Evolutionary conservation across 2,888 invertebrate species (phyloP).

Genomic region (Microctonus hyperodae): DNA sequence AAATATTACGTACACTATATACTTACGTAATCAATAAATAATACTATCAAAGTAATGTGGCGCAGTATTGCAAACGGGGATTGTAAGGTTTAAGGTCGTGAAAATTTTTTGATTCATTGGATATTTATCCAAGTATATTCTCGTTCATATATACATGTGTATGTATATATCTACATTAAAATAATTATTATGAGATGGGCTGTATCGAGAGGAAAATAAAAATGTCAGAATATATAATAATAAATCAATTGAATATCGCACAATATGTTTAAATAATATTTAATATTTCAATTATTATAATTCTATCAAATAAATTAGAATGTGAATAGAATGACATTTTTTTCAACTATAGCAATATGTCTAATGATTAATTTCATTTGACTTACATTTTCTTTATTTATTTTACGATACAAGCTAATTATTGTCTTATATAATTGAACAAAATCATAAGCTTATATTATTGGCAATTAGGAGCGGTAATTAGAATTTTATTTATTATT

Average conservation of each 20-base stretch:
- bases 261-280: conserved; percentile 20
- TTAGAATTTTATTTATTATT: not conserved
- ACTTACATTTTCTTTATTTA: not conserved
- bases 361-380: not conserved
- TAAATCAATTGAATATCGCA: not conserved
- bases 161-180: not conserved
- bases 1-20: not conserved
- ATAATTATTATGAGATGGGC: not conserved
- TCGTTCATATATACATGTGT: not conserved
- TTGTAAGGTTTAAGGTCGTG: conserved; percentile 11
- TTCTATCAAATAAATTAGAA: not conserved
- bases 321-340: conserved; percentile 15
- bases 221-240: not conserved
- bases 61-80: conserved; percentile 6
- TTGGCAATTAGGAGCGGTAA: not conserved
- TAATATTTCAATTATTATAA: conserved; percentile 15
- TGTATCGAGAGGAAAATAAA: not conserved
- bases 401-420: conserved; percentile 19
- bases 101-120: conserved; percentile 9
- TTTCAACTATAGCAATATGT: conserved; percentile 2
- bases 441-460: not conserved
- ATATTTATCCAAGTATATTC: not conserved
- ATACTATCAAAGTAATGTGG: not conserved
- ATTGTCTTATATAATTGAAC: conserved; percentile 21
- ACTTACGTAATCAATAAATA: not conserved